A percentile compares a stretch with the other conserved stretches of the same genome.
Conservation (phyloP, 2,888 invertebrate genomes). For the Microctonus hyperodae region DNA sequence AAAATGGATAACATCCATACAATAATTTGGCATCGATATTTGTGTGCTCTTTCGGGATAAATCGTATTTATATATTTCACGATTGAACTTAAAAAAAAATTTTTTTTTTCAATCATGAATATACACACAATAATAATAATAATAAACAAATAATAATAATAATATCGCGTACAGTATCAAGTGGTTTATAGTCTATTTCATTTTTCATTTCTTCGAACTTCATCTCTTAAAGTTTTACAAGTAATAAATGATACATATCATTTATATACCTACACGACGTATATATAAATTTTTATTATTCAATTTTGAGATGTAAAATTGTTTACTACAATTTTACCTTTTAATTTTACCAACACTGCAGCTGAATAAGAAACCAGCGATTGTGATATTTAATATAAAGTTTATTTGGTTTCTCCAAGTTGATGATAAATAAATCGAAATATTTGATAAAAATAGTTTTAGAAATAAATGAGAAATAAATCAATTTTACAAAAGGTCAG, state of each 20-base stretch:
- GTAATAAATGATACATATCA: not conserved
- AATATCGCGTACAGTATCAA: too few species aligned
- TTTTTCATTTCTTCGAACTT: not conserved
- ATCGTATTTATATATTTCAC: constrained; percentile 10
- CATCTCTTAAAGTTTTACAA: not conserved
- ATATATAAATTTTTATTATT: not conserved
- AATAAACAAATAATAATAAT: too few species aligned
- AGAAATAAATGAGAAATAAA: not conserved
- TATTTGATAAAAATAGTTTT: not conserved
- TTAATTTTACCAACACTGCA: not conserved
- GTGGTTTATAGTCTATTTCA: not conserved
- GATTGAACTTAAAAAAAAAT: not conserved
- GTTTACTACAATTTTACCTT: not conserved
- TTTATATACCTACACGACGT: too few species aligned
- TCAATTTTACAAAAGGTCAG: not conserved
- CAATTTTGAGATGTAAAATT: not conserved
- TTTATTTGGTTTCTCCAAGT: too few species aligned
- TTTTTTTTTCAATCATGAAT: too few species aligned
- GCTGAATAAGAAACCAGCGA: too few species aligned
- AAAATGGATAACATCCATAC: constrained; percentile 23
- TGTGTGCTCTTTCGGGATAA: not conserved
- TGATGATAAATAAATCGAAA: too few species aligned
- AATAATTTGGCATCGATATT: constrained; percentile 28
- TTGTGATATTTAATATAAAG: too few species aligned
- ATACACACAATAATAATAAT: too few species aligned